Base-by-base conservation (phyloP, 2,888 invertebrate species). In the Nasonia oneida region DNA sequence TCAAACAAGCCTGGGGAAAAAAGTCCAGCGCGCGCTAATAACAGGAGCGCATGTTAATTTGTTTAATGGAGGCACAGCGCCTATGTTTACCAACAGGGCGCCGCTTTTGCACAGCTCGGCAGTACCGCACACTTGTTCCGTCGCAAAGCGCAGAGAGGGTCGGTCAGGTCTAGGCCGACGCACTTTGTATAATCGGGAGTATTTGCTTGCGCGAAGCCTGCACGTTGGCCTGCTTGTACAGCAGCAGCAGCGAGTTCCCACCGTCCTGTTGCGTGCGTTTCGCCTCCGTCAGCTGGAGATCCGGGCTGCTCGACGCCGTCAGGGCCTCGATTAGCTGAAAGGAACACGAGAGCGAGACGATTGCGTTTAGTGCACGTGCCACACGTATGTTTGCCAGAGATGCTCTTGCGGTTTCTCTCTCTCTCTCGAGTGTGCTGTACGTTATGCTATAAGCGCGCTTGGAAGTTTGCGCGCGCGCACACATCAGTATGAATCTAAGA, bases 131-230 rank as follows among this genome's bases (percentile, higher is more conserved):
- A 3, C 15, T 29, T 64, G 15, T 37, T 67, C 78, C 8, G 15
- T 29, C 8, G 29, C 42, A 47, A 47, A 47, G 18, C 64, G 6
- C 29, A 29, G 14, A 15, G 39, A 39, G n/a, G n/a, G 67, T 8
- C 10, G n/a, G 67, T 10, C 6, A 42, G 39, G 47, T 37, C 67
- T 74, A 84, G 47, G 79, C 75, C 42, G 89, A 85, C 83, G 94
- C 94, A n/a, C 93, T 92, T 88, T 94, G 95, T 18, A 96, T 89
- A 37, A 96, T 94, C 0, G 96, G 96, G 83, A 96, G 93, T 87
- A 96, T 95, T 90, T 96, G 96, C 91, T 97, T 97, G 42, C 97
- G 94, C 0, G 96, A 95, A 0, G 95, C 95, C 71, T 94, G 93
- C 0, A 95, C 90, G 90, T 97, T 96, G 0, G 91, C 90, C 89